Base-by-base conservation (phyloP, 2,797 vertebrate species). In the Myotis planiceps region DNA sequence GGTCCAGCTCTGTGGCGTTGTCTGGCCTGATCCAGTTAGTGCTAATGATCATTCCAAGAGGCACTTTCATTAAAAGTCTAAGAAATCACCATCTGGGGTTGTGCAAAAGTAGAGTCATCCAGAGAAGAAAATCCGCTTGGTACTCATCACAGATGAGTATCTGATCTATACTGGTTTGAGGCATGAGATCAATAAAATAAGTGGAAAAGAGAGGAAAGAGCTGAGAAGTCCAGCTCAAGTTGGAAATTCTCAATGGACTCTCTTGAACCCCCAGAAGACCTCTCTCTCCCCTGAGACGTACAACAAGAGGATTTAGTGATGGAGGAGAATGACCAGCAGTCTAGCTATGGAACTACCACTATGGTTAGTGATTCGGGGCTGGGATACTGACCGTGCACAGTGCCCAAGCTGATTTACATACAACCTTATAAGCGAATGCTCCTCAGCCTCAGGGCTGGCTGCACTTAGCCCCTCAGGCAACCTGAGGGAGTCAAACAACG, bases 341-440 rank as follows among this genome's bases (percentile, higher is more conserved):
- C 97, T 97, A 96, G 69, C 97, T 98, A 98, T 27, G 94, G 82
- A 98, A 87, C 97, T 97, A 92, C 96, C 96, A 93, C 19, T 49
- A 95, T 0, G 0, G 90, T 98, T 98, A 99, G 98, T 97, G 95
- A 86, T 94, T 98, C 97, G 96, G 97, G 96, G 91, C 79, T 96
- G 66, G 93, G 92, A 98, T 99, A 98, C 98, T 99, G 98, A 99
- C 98, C 98, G 92, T 98, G 97, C 91, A 29, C 97, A 89, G 95
- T 92, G 97, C 97, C 98, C 98, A 98, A 98, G 98, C 97, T 98
- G 98, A 98, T 98, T 98, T 98, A 98, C 98, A 98, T 97, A 99
- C 97, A 98, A 98, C 98, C 98, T 99, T 98, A 98, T 98, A 97
- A 98, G 97, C 81, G 95, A 98, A 98, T 98, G 98, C 97, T 99